Percentiles rank a stretch among this genome's conserved stretches.
Evolutionary conservation across 2,113 vertebrate genomes (phyloP).

Genomic region (Myocastor coypus): DNA sequence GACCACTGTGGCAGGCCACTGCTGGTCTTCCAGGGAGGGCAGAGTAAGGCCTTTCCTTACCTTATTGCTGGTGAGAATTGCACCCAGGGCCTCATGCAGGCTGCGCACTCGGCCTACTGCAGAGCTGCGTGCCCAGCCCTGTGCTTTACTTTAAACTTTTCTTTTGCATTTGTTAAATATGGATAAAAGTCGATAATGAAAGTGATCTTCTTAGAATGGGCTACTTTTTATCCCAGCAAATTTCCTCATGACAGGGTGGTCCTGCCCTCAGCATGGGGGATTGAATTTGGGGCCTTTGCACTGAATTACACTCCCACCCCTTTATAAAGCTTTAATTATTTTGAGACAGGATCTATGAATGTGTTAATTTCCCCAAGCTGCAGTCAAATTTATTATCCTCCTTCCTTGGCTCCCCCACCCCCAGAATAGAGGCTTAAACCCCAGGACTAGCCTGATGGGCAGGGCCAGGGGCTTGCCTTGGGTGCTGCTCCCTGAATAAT

Average conservation of each 20-base stretch:
- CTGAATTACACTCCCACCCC: background rate
- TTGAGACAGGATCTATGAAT: background rate
- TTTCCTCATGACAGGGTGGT: background rate
- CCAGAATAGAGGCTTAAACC: background rate
- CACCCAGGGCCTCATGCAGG: background rate
- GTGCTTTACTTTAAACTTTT: background rate
- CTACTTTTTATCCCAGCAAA: background rate
- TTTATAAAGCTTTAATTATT: background rate
- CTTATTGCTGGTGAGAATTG: background rate
- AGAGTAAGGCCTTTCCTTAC: background rate
- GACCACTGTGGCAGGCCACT: background rate
- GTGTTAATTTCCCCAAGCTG: background rate
- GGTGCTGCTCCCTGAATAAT: background rate
- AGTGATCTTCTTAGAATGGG: background rate
- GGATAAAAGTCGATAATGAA: background rate
- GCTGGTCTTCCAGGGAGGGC: background rate
- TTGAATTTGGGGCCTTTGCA: background rate
- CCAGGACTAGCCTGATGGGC: background rate
- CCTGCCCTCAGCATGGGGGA: background rate
- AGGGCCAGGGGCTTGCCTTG: background rate
- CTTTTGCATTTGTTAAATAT: background rate
- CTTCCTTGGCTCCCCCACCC: background rate
- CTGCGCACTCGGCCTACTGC: background rate
- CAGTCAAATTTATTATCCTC: background rate
- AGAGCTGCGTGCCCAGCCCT: background rate